Conservation (phyloP, 2,797 vertebrate species). For the Diglossa cyanea region DNA sequence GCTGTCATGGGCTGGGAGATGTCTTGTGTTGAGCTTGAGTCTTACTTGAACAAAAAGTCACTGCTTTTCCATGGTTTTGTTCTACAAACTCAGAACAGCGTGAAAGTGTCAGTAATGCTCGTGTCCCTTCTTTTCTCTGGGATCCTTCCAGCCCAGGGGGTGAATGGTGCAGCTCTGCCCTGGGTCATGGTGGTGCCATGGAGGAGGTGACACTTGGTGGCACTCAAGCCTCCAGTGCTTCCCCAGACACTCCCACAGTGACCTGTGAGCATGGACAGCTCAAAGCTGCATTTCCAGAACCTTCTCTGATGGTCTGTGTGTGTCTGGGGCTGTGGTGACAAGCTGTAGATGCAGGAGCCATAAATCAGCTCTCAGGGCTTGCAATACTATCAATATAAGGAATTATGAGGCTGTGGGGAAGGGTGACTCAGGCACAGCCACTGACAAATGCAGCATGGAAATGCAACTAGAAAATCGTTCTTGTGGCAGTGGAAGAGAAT, state of each 20-base stretch:
- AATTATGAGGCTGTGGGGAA: background rate
- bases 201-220: background rate
- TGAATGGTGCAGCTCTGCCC: background rate
- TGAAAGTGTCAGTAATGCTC: background rate
- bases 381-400: background rate
- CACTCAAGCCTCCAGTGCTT: accelerated
- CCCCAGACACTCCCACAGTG: background rate
- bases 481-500: background rate
- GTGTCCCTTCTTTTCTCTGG: background rate
- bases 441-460: background rate
- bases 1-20: background rate
- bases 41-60: background rate
- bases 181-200: background rate
- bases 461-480: background rate
- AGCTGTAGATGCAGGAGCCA: background rate
- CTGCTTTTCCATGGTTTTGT: background rate
- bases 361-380: slow-evolving; percentile 4
- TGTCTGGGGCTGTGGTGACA: background rate
- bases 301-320: background rate
- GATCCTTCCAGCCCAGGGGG: background rate
- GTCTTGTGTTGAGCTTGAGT: background rate
- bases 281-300: background rate
- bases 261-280: accelerated
- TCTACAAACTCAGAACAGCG: background rate
- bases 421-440: background rate